phyloP scores from a whole-genome alignment of 1,140 invertebrate genomes.

The Stegodyphus mimosarum region DNA sequence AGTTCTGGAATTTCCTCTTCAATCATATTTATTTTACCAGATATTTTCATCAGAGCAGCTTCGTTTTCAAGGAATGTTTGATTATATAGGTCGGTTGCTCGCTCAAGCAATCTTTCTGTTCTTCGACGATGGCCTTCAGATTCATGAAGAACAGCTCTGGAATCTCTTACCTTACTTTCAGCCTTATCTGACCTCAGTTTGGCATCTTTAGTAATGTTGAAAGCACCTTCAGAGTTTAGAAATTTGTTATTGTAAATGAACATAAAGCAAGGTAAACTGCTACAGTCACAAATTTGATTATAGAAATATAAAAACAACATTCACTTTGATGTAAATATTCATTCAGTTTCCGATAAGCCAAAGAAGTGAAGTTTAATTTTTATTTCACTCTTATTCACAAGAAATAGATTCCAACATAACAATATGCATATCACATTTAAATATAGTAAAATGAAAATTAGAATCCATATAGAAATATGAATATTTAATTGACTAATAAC shows the following conservation, averaged over 20 bases:
- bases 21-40: conserved; percentile 76
- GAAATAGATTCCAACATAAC: too few relatives aligned
- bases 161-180: conserved; percentile 67
- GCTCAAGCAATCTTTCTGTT: conserved; percentile 82
- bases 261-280: background rate
- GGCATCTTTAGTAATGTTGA: conserved; percentile 88
- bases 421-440: too few relatives aligned
- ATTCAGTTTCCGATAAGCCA: too few relatives aligned
- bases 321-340: too few relatives aligned
- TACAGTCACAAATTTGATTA: background rate
- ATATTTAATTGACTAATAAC: too few relatives aligned
- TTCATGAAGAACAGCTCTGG: conserved; percentile 73
- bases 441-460: too few relatives aligned
- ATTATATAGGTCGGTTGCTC: conserved; percentile 78
- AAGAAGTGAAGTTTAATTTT: too few relatives aligned
- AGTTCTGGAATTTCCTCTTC: conserved; percentile 82
- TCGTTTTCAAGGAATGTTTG: conserved; percentile 75
- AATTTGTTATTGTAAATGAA: background rate
- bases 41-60: conserved; percentile 75
- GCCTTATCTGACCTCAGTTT: conserved; percentile 77
- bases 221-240: conserved; percentile 73
- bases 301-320: too few relatives aligned
- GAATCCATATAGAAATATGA: too few relatives aligned
- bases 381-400: too few relatives aligned
- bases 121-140: conserved; percentile 84